These are phyloP conservation scores for Cryptus viduatorius DNA, from an alignment of 2,888 invertebrate genomes.

Conservation along the genomic window DNA sequence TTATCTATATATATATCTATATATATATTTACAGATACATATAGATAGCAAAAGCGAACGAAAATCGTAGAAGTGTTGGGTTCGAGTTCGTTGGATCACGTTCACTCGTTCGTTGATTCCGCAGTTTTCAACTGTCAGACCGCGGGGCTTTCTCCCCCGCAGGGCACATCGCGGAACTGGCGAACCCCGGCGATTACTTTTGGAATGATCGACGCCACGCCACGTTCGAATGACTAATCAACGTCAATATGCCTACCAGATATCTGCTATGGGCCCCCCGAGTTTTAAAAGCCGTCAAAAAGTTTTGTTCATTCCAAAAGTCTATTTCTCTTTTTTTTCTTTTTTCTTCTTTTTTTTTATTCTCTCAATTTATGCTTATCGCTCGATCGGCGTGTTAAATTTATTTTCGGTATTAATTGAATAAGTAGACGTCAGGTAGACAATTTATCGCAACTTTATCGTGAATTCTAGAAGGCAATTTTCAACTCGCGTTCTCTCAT, in stretches of 20 bases:
- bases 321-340: conserved; percentile 33
- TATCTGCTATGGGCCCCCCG: conserved; percentile 28
- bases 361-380: conserved; percentile 5
- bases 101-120: conserved; percentile 66
- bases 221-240: conserved; percentile 68
- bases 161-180: conserved; percentile 46
- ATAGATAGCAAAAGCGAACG: background rate
- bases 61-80: conserved; percentile 27
- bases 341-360: conserved; percentile 7
- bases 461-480: background rate
- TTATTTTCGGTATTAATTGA: conserved; percentile 7
- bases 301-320: conserved; percentile 29
- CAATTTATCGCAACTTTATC: conserved; percentile 5
- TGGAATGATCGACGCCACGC: conserved; percentile 64
- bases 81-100: conserved; percentile 35
- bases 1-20: background rate
- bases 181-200: conserved; percentile 58
- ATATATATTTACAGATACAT: conserved; percentile 1
- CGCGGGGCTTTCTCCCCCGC: conserved; percentile 26
- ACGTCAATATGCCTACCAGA: conserved; percentile 65
- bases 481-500: conserved; percentile 39
- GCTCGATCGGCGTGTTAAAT: background rate
- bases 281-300: conserved; percentile 65
- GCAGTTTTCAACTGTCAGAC: conserved; percentile 67
- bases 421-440: background rate